phyloP scores from a whole-genome alignment of 2,888 invertebrate species.

The Diaphora mendica region DNA sequence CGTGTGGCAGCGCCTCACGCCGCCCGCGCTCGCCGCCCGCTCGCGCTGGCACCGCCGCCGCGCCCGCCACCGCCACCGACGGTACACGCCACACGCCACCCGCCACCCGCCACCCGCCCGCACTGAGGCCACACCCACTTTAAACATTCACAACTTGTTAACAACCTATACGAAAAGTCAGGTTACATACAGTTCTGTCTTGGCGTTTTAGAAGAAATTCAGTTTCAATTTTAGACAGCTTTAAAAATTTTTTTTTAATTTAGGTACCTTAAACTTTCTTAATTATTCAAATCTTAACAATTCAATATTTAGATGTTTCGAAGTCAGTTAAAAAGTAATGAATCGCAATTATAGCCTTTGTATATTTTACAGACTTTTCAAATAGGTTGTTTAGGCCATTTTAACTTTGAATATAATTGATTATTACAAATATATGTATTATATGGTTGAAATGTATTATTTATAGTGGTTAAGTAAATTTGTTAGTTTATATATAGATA shows the following conservation, averaged over 20 bases:
- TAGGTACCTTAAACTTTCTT: too few species aligned
- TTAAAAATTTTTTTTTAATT: too few species aligned
- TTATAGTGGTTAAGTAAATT: not conserved
- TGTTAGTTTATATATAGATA: not conserved
- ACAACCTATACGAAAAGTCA: not conserved
- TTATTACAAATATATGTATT: not conserved
- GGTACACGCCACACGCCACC: not conserved
- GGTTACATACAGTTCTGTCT: too few species aligned
- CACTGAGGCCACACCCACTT: not conserved
- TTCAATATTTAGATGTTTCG: not conserved
- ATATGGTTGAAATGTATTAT: not conserved
- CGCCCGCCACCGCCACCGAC: not conserved
- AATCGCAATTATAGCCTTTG: not conserved
- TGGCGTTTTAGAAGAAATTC: too few species aligned
- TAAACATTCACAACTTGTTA: not conserved
- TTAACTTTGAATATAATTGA: not conserved
- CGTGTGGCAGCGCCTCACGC: conserved; percentile 51
- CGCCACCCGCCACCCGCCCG: not conserved
- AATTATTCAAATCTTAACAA: too few species aligned
- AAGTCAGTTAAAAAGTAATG: not conserved
- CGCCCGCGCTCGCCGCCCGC: conserved; percentile 42
- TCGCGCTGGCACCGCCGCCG: not conserved
- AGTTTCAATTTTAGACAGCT: too few species aligned
- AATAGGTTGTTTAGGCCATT: not conserved
- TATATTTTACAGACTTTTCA: not conserved